phyloP scores from a whole-genome alignment of 2,888 invertebrate species.

The Amblyteles armatorius region DNA sequence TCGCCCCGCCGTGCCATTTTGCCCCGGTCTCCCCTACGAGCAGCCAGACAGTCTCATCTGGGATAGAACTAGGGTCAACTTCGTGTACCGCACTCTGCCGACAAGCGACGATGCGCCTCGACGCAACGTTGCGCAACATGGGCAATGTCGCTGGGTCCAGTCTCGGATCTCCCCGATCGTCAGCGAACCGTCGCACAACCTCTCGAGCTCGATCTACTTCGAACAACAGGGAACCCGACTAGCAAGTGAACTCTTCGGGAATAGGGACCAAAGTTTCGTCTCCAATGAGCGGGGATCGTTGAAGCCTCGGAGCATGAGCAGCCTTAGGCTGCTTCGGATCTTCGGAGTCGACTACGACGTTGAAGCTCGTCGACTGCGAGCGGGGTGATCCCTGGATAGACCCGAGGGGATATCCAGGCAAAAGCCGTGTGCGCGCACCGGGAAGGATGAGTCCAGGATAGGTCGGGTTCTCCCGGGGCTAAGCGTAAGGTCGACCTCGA shows the following conservation, averaged over 20 bases:
- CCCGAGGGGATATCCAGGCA: slow-evolving; percentile 42
- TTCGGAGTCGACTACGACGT: slow-evolving; percentile 23
- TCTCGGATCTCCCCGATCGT: no score
- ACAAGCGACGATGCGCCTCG: no score
- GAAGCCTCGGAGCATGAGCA: slow-evolving; percentile 1
- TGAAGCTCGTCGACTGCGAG: slow-evolving; percentile 31
- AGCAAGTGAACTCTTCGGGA: not conserved
- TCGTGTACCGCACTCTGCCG: no score
- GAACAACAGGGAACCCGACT: not conserved
- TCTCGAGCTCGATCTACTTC: no score
- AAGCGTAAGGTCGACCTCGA: slow-evolving; percentile 36
- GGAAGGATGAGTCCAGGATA: slow-evolving; percentile 28
- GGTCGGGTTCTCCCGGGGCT: slow-evolving; percentile 17
- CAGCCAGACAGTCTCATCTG: no score
- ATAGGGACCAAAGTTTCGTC: not conserved
- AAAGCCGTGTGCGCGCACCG: slow-evolving; percentile 9
- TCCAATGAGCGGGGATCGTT: slow-evolving; percentile 25
- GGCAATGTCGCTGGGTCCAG: not conserved
- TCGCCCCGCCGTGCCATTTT: no score
- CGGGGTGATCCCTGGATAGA: slow-evolving; percentile 14
- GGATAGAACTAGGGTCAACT: no score
- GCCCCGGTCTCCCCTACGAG: no score
- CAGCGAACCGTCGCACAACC: no score
- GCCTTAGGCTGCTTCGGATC: slow-evolving; percentile 19
- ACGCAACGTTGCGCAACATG: no score